phyloP scores from a whole-genome alignment of 2,113 vertebrate species.

The Microcebus lehilahytsara region DNA sequence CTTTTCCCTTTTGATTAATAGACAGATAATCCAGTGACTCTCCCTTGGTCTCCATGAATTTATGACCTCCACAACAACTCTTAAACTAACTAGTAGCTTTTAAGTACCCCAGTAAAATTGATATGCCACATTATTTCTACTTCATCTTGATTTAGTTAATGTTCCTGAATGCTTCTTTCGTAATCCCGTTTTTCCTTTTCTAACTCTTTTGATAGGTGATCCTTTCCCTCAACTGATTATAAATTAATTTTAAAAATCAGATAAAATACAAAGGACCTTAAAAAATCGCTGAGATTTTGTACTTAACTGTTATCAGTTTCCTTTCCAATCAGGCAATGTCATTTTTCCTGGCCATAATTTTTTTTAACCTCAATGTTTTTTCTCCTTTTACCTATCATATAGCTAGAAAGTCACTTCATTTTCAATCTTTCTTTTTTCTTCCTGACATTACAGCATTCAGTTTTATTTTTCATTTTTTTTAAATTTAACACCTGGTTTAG shows the following conservation, averaged over 20 bases:
- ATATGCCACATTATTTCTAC: neutral
- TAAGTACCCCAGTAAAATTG: constrained; percentile 30
- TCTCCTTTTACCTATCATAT: neutral
- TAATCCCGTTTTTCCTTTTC: neutral
- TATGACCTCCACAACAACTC: neutral
- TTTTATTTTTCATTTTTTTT: neutral
- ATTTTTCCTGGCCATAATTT: neutral
- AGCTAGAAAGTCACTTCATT: neutral
- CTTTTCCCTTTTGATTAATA: constrained; percentile 17
- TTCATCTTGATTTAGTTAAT: constrained; percentile 3
- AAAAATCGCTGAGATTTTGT: neutral
- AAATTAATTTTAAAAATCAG: constrained; percentile 22
- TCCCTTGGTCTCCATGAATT: neutral
- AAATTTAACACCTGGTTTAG: neutral
- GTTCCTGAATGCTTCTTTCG: neutral
- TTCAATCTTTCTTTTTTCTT: neutral
- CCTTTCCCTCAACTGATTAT: neutral
- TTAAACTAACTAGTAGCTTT: neutral
- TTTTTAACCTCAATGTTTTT: neutral
- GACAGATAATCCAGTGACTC: constrained; percentile 24
- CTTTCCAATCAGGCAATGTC: neutral
- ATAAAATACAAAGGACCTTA: neutral
- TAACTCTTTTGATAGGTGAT: neutral
- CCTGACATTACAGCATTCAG: neutral
- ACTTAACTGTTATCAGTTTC: neutral